A percentile compares a stretch with the other conserved stretches of the same genome.
phyloP scores from a whole-genome alignment of 1,140 invertebrate species.

The Tetraneura akinire region DNA sequence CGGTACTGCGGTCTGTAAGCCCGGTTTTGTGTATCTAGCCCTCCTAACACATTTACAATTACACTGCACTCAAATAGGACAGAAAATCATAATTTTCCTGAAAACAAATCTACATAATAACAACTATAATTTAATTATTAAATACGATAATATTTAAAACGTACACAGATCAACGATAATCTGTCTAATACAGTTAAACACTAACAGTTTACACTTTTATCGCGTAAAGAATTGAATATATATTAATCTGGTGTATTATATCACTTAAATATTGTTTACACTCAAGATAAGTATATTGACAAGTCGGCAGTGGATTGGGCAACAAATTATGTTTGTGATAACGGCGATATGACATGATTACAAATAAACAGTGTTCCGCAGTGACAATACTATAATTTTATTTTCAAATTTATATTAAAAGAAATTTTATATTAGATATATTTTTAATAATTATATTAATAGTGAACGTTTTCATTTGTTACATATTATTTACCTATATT shows the following conservation, averaged over 20 bases:
- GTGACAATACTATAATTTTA: too few relatives aligned
- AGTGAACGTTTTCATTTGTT: too few relatives aligned
- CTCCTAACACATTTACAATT: constrained; percentile 6
- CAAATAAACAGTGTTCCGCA: constrained; percentile 14
- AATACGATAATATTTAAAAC: neutral
- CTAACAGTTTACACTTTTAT: too few relatives aligned
- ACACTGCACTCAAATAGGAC: constrained; percentile 2
- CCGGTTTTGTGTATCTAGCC: neutral
- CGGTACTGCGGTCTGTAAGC: neutral
- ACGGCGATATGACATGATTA: neutral
- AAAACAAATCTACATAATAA: neutral
- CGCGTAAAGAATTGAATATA: neutral
- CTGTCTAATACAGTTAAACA: too few relatives aligned
- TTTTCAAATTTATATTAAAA: too few relatives aligned
- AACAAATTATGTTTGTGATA: constrained; percentile 21
- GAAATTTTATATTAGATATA: too few relatives aligned
- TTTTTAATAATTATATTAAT: too few relatives aligned
- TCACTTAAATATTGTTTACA: constrained; percentile 38
- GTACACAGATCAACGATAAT: neutral
- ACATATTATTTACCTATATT: too few relatives aligned
- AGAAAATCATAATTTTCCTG: neutral
- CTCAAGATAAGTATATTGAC: constrained; percentile 42
- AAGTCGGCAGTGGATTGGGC: constrained; percentile 47
- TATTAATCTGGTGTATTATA: too few relatives aligned
- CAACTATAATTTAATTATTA: neutral